A percentile compares a stretch with the other conserved stretches of the same genome.
Conservation (phyloP, 1,140 invertebrate species). For the Hycleus phaleratus region DNA sequence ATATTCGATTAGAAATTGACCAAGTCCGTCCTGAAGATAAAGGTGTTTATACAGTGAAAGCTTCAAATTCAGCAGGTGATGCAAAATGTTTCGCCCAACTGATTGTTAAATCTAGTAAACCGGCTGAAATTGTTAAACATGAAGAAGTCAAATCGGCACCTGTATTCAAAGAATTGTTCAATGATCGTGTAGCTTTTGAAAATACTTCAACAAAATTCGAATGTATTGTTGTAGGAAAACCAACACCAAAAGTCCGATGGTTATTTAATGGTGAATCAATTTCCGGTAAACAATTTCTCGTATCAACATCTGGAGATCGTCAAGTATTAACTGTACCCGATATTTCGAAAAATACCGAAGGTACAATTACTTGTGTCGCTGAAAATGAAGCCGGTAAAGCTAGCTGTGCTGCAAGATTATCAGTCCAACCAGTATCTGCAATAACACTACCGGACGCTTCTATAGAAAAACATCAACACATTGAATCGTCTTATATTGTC, state of each 20-base stretch:
- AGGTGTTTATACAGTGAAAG: constrained; percentile 70
- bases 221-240: constrained; percentile 61
- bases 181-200: constrained; percentile 45
- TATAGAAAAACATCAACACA: constrained; percentile 22
- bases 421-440: constrained; percentile 42
- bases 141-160: constrained; percentile 55
- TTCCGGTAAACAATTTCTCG: constrained; percentile 60
- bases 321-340: constrained; percentile 61
- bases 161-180: constrained; percentile 57
- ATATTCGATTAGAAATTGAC: constrained; percentile 51
- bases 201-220: constrained; percentile 61
- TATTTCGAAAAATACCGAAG: constrained; percentile 49
- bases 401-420: constrained; percentile 53
- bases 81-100: constrained; percentile 73
- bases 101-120: constrained; percentile 56
- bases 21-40: constrained; percentile 54
- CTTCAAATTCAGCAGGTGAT: constrained; percentile 63
- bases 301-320: constrained; percentile 60
- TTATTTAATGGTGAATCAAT: constrained; percentile 62
- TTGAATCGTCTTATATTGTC: constrained; percentile 37
- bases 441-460: constrained; percentile 36
- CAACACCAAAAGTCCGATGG: constrained; percentile 69
- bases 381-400: constrained; percentile 68
- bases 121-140: constrained; percentile 40
- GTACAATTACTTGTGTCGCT: constrained; percentile 64